phyloP scores from a whole-genome alignment of 1,140 invertebrate genomes.

The Heliothis subflexa region DNA sequence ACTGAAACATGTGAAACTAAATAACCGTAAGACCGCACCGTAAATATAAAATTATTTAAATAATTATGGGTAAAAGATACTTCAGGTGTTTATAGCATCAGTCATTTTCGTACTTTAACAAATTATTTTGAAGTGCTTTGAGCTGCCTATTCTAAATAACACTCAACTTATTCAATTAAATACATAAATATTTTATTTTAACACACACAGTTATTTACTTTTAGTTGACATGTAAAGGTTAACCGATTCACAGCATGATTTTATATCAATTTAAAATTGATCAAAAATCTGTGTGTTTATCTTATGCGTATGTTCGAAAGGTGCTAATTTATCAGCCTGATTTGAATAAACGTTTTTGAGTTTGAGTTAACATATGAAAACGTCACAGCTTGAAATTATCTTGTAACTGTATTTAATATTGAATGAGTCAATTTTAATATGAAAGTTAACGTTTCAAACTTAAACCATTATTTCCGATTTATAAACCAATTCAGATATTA shows the following conservation, averaged over 20 bases:
- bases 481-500: neutral
- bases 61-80: no score
- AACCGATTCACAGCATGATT: neutral
- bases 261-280: neutral
- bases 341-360: no score
- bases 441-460: neutral
- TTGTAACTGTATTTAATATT: conserved; percentile 3
- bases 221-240: neutral
- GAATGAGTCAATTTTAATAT: neutral
- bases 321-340: no score
- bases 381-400: neutral
- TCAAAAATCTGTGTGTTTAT: neutral
- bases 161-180: neutral
- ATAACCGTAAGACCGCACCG: no score
- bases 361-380: no score
- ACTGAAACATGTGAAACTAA: no score
- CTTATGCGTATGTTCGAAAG: no score
- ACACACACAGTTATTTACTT: neutral
- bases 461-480: neutral
- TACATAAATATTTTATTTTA: neutral
- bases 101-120: no score
- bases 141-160: no score
- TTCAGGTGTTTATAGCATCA: no score
- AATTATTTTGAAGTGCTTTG: no score
- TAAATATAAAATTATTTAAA: no score